Evolutionary conservation across 2,888 invertebrate species (phyloP), one percentile per base, ranked within the genome.

Genomic region (Oxytorus armatus): DNA sequence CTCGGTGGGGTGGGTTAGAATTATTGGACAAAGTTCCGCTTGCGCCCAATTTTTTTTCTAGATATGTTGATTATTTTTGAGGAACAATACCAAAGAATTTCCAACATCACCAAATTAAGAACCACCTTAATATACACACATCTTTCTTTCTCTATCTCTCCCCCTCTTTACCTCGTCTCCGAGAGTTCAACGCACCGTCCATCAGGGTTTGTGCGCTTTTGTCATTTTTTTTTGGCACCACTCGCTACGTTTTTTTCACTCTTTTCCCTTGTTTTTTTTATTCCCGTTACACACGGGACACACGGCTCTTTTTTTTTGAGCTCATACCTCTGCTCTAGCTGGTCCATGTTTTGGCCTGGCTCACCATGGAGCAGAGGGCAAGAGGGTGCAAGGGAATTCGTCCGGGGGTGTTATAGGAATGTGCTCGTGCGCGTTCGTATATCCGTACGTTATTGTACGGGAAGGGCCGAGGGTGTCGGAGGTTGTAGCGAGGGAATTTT

Each of bases 181-280:
- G 47, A 21, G 25, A 42, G 76, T 77, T 63, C 76, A 77, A 70
- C 47, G 76, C 69, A 70, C 69, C 51, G 42, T 39, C 61, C 51
- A 33, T 61, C 61, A 55, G 23, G 42, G 49, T 49, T 36, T 55
- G 59, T 59, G 36, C 39, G 55, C 23, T 16, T 61, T 70, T 16
- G 51, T 51, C 33, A 42, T n/a, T 63, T 47, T 47, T 51, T 77
- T 42, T 53, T 51, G n/a, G 10, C 49, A 53, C 55, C 23, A 16
- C 59, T 3, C 23, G 23, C 14, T 14, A 44, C 8, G n/a, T 18
- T 36, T 16, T 3, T 33, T 57, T 49, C 21, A 39, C 49, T 36
- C 16, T 55, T n/a, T 47, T 29, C 7, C 18, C 7, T 42, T 16
- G 18, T n/a, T 29, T n/a, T 11, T 74, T 53, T 57, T 42, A 21